These are phyloP conservation scores for Cepaea nemoralis DNA, from an alignment of 1,140 invertebrate genomes.

Conservation along the genomic window DNA sequence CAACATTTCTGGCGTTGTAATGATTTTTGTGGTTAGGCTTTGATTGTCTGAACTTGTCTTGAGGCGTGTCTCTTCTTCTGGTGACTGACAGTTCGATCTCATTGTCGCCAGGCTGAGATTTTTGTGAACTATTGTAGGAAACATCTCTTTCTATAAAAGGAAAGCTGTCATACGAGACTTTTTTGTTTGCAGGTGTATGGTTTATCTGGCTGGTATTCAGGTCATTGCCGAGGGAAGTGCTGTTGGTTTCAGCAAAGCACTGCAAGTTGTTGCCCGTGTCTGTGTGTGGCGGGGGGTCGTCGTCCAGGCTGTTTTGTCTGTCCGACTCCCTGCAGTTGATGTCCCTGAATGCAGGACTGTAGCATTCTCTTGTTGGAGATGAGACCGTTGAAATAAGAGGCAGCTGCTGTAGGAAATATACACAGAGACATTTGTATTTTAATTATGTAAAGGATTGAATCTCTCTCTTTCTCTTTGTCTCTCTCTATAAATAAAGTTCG, in stretches of 20 bases:
- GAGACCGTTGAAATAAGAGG: not conserved
- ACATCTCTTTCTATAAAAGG: not conserved
- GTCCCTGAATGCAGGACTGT: not conserved
- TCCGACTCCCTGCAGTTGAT: not conserved
- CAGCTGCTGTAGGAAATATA: not conserved
- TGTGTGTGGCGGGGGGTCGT: not conserved
- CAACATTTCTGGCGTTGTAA: constrained; percentile 8
- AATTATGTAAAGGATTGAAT: not conserved
- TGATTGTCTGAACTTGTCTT: not conserved
- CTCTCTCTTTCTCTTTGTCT: no score
- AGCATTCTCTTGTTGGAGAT: not conserved
- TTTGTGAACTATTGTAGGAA: not conserved
- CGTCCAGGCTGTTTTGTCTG: no score
- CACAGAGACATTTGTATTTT: not conserved
- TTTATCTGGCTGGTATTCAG: not conserved
- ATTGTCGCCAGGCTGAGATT: not conserved
- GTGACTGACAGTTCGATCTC: not conserved
- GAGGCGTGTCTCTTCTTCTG: not conserved
- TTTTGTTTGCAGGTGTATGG: not conserved
- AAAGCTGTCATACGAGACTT: not conserved
- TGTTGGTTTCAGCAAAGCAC: not conserved
- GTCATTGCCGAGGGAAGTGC: not conserved
- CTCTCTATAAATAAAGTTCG: no score
- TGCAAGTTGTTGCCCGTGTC: not conserved
- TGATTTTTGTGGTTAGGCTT: not conserved